These are phyloP conservation scores for Seriola rivoliana DNA, from an alignment of 2,113 vertebrate species.

Conservation along the genomic window DNA sequence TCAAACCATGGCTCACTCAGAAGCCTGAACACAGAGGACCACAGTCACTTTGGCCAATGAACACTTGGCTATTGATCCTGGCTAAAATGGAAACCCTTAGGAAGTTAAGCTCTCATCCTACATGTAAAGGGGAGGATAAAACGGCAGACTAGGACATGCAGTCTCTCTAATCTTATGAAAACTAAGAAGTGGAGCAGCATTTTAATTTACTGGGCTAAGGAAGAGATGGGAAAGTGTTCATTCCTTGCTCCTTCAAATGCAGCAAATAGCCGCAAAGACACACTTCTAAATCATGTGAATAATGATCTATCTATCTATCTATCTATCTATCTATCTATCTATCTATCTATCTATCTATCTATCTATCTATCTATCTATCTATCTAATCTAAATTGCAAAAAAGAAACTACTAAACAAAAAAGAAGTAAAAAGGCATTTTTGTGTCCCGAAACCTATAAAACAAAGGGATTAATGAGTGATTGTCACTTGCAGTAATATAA, in stretches of 20 bases:
- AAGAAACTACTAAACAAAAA: neutral
- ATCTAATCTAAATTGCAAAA: neutral
- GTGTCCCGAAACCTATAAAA: neutral
- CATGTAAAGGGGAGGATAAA: constrained; percentile 75
- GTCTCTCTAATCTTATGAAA: constrained; percentile 76
- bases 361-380: neutral
- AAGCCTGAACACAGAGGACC: constrained; percentile 46
- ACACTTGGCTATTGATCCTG: constrained; percentile 76
- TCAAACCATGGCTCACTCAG: constrained; percentile 24
- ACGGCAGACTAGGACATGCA: constrained; percentile 67
- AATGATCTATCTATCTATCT: too few relatives aligned
- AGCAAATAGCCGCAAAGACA: neutral
- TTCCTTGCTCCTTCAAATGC: constrained; percentile 20
- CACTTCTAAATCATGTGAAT: neutral
- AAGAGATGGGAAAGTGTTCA: constrained; percentile 35
- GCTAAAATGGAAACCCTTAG: constrained; percentile 77
- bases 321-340: too few relatives aligned
- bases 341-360: neutral
- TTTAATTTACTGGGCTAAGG: constrained; percentile 71
- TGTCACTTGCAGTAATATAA: constrained; percentile 6
- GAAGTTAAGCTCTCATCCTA: constrained; percentile 74
- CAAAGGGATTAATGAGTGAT: neutral
- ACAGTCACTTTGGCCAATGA: constrained; percentile 60
- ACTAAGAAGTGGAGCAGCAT: constrained; percentile 74
- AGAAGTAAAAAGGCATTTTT: neutral